Evolutionary conservation across 1,140 invertebrate species (phyloP).

Genomic region (Panagrolaimus sp.): DNA sequence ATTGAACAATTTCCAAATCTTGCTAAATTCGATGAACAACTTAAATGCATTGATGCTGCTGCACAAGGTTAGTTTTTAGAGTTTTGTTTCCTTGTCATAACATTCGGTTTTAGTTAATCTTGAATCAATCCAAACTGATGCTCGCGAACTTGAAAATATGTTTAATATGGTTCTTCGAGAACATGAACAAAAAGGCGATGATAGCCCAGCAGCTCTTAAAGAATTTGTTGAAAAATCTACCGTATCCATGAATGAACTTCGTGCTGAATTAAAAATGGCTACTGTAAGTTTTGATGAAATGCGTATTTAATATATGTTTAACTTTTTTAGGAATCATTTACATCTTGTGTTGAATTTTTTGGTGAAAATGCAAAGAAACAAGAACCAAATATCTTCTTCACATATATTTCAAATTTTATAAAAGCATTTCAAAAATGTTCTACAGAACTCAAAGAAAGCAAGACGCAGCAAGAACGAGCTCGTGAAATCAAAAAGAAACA

Average conservation of each 20-base stretch:
- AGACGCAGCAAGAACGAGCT: too few relatives aligned
- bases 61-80: too few relatives aligned
- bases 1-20: conserved; percentile 46
- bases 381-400: conserved; percentile 40
- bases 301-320: too few relatives aligned
- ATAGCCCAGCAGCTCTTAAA: conserved; percentile 31
- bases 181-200: conserved; percentile 31
- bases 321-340: too few relatives aligned
- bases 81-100: too few relatives aligned
- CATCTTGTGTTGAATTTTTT: conserved; percentile 45
- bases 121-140: conserved; percentile 31
- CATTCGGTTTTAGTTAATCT: too few relatives aligned
- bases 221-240: conserved; percentile 39
- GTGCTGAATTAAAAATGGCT: conserved; percentile 10
- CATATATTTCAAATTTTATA: conserved; percentile 34
- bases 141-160: conserved; percentile 34
- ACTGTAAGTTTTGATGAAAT: too few relatives aligned
- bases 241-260: conserved; percentile 25
- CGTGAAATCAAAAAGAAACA: too few relatives aligned
- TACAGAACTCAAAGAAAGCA: conserved; percentile 23
- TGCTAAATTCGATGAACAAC: conserved; percentile 45
- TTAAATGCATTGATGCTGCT: conserved; percentile 56
- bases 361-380: conserved; percentile 40
- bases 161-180: conserved; percentile 42
- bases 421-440: conserved; percentile 38